Evolutionary conservation across 2,113 vertebrate species (phyloP).

Genomic region (Elaphurus davidianus): DNA sequence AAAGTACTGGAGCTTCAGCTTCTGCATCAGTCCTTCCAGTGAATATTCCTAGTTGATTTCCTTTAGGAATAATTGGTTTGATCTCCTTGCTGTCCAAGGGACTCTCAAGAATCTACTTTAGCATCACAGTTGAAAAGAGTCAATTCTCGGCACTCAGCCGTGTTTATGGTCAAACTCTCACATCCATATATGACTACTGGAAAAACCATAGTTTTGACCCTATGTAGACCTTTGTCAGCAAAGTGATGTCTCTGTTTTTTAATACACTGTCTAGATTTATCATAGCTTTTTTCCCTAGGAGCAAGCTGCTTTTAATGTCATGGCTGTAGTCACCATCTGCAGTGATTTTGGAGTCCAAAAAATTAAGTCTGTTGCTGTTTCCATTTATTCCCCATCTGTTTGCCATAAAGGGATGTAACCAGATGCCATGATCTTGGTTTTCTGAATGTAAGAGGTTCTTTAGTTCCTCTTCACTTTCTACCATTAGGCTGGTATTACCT

Average conservation of each 20-base stretch:
- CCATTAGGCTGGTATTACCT: background rate
- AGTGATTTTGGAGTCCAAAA: background rate
- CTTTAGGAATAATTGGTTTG: background rate
- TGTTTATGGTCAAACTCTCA: background rate
- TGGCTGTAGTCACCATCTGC: background rate
- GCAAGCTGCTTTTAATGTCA: background rate
- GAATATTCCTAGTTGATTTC: background rate
- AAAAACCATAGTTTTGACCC: background rate
- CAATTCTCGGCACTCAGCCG: rapidly evolving
- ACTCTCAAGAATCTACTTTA: background rate
- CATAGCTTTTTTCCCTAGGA: background rate
- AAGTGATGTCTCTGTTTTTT: background rate
- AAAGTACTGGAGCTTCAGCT: background rate
- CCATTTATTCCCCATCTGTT: background rate
- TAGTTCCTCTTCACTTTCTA: background rate
- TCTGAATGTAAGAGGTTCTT: background rate
- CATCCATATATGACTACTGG: background rate
- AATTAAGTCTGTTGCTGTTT: background rate
- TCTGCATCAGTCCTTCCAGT: background rate
- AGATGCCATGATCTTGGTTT: background rate
- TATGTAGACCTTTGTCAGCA: background rate
- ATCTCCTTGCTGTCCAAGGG: background rate
- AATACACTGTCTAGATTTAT: background rate
- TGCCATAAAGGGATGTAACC: background rate
- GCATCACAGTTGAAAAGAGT: background rate